A percentile compares a stretch with the other conserved stretches of the same genome.
Evolutionary conservation across 2,888 invertebrate genomes (phyloP).

Genomic region (Hypomecis atomaria): DNA sequence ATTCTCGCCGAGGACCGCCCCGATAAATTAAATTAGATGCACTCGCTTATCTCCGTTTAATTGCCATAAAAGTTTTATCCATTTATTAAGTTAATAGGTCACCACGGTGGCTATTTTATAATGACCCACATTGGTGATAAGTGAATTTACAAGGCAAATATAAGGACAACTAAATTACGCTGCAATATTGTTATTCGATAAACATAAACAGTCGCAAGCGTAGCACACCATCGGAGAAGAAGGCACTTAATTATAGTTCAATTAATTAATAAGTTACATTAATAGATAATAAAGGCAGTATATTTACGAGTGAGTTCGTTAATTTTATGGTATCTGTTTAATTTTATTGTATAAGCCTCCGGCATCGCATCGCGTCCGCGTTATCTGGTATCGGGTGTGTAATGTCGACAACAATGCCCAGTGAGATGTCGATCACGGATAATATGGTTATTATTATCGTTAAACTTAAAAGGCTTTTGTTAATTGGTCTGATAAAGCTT

Average conservation of each 20-base stretch:
- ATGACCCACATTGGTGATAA: constrained; percentile 58
- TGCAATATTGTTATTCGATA: constrained; percentile 60
- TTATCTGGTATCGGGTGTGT: constrained; percentile 52
- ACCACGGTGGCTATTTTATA: constrained; percentile 47
- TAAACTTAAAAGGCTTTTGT: constrained; percentile 25
- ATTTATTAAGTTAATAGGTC: constrained; percentile 55
- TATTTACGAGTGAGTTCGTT: constrained; percentile 79
- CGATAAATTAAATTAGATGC: constrained; percentile 30
- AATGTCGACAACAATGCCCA: constrained; percentile 51
- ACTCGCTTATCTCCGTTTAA: constrained; percentile 30
- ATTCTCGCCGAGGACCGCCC: constrained; percentile 22
- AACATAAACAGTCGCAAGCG: constrained; percentile 45
- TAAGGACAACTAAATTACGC: constrained; percentile 67
- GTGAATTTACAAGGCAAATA: constrained; percentile 59
- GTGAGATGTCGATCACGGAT: constrained; percentile 51
- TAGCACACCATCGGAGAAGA: constrained; percentile 59
- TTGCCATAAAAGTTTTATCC: constrained; percentile 37
- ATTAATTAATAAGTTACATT: constrained; percentile 83
- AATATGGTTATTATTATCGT: constrained; percentile 46
- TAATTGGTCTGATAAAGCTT: constrained; percentile 24
- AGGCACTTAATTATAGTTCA: constrained; percentile 78
- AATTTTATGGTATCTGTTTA: constrained; percentile 80
- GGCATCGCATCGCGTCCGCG: constrained; percentile 53
- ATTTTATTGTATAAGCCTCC: constrained; percentile 65
- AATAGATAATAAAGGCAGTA: constrained; percentile 79